A percentile compares a stretch with the other conserved stretches of the same genome.
phyloP scores from a whole-genome alignment of 2,797 vertebrate genomes.

The Hippocampus kuda region DNA sequence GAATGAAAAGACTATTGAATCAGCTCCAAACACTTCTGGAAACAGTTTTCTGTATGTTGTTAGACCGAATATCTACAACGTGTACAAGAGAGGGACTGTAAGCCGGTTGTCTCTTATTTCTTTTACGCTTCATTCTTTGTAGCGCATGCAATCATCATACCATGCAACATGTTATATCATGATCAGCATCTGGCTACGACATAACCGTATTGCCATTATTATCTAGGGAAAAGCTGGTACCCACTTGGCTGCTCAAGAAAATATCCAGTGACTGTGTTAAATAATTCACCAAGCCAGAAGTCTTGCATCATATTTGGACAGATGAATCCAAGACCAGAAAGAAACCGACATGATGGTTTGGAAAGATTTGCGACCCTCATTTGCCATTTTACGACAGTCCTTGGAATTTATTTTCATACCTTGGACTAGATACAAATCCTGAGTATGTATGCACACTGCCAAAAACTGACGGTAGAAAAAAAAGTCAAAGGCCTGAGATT shows the following conservation, averaged over 20 bases:
- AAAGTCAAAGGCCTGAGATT: too few relatives aligned
- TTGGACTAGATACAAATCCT: not conserved
- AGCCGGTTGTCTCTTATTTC: slow-evolving; percentile 13
- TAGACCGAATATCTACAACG: slow-evolving; percentile 28
- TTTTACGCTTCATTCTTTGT: not conserved
- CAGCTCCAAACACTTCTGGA: slow-evolving; percentile 14
- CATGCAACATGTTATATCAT: not conserved
- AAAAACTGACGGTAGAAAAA: too few relatives aligned
- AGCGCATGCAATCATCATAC: slow-evolving; percentile 2
- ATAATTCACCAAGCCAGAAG: not conserved
- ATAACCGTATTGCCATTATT: not conserved
- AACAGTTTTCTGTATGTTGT: slow-evolving; percentile 27
- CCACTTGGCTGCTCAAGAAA: not conserved
- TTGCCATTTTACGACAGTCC: not conserved
- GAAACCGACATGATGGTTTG: not conserved
- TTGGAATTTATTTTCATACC: not conserved
- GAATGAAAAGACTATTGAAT: slow-evolving; percentile 4
- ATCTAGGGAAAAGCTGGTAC: not conserved
- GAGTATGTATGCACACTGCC: too few relatives aligned
- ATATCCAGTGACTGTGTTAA: not conserved
- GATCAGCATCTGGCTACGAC: not conserved
- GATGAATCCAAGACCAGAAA: not conserved
- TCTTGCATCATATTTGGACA: not conserved
- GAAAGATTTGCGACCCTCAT: not conserved
- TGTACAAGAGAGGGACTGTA: too few relatives aligned